Evolutionary conservation across 64 coral and sea anemone genomes (phyloP).

Genomic region (Anthopleura sola): DNA sequence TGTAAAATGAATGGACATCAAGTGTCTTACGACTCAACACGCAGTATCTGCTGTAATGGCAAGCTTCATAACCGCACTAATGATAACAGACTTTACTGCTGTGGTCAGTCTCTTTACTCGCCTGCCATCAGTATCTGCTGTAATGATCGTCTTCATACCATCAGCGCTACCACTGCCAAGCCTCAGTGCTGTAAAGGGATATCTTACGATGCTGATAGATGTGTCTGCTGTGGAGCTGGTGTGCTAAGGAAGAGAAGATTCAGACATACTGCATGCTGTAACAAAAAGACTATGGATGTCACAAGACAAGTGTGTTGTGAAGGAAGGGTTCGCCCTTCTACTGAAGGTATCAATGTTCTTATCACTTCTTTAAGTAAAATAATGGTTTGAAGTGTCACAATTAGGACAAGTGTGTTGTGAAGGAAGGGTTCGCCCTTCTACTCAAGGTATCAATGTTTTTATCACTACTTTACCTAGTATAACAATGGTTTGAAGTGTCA

Average conservation of each 20-base stretch:
- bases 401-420: conserved; percentile 3
- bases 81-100: conserved; percentile 1
- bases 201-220: conserved; percentile 15
- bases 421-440: neutral
- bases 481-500: too few relatives aligned
- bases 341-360: conserved; percentile 30
- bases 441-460: conserved; percentile 25
- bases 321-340: conserved; percentile 2
- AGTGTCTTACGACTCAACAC: neutral
- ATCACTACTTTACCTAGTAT: too few relatives aligned
- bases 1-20: neutral
- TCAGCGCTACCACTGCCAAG: neutral
- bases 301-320: conserved; percentile 5
- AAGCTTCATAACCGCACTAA: neutral
- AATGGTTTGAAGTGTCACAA: too few relatives aligned
- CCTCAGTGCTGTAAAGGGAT: neutral
- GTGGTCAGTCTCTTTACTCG: conserved; percentile 1
- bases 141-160: neutral
- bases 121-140: neutral
- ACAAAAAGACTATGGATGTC: neutral
- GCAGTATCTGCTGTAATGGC: conserved; percentile 9
- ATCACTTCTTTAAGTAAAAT: too few relatives aligned
- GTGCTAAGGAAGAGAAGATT: neutral
- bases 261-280: neutral
- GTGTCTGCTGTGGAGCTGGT: neutral